phyloP scores from a whole-genome alignment of 2,113 vertebrate species.

The Mungos mungo region DNA sequence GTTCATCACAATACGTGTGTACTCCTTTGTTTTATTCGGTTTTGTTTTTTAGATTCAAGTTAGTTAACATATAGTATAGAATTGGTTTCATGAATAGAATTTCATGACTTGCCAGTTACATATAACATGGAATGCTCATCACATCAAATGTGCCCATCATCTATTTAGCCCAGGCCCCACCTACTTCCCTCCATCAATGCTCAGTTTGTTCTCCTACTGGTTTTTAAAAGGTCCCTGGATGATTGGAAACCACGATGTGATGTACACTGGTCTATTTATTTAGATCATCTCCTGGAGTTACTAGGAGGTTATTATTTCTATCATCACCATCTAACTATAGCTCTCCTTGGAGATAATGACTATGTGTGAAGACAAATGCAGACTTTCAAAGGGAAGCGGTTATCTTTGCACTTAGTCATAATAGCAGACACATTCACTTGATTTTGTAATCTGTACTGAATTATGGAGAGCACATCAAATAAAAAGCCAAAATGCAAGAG shows the following conservation, averaged over 20 bases:
- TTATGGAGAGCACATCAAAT: neutral
- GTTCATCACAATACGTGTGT: too few relatives aligned
- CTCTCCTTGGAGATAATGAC: neutral
- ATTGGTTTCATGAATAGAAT: too few relatives aligned
- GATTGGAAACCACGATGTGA: neutral
- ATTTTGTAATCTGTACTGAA: neutral
- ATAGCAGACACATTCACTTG: neutral
- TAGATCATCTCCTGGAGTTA: neutral
- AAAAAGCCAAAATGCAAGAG: neutral
- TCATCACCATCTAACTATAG: neutral
- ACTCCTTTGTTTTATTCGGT: too few relatives aligned
- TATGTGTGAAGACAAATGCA: neutral
- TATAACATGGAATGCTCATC: too few relatives aligned
- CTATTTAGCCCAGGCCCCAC: too few relatives aligned
- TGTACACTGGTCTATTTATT: neutral
- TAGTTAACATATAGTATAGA: too few relatives aligned
- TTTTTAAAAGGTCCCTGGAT: neutral
- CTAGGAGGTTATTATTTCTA: neutral
- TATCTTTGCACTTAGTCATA: conserved; percentile 30
- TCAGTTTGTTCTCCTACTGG: neutral
- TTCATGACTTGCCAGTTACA: too few relatives aligned
- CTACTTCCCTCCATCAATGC: too few relatives aligned
- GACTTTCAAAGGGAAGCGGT: neutral
- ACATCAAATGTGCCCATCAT: too few relatives aligned
- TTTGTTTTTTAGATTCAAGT: too few relatives aligned